Percentiles rank a stretch among this genome's conserved stretches.
phyloP scores from a whole-genome alignment of 2,888 invertebrate species.

The Sisyra terminalis region DNA sequence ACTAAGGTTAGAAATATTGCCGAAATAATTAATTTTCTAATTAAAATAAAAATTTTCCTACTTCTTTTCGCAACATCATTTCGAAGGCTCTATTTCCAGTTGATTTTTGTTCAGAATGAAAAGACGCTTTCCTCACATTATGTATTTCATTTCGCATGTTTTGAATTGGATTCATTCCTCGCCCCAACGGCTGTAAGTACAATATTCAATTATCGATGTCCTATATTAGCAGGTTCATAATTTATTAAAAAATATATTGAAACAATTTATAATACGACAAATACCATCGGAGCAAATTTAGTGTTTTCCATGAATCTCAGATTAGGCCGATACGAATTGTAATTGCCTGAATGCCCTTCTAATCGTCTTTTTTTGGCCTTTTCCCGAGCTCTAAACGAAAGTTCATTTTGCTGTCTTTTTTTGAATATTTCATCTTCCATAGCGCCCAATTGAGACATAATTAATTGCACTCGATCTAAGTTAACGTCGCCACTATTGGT shows the following conservation, averaged over 20 bases:
- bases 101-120: constrained; percentile 24
- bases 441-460: constrained; percentile 84
- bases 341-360: constrained; percentile 25
- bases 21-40: too few relatives aligned
- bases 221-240: not conserved
- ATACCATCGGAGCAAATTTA: constrained; percentile 64
- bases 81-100: constrained; percentile 22
- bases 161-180: constrained; percentile 31
- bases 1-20: too few relatives aligned
- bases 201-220: too few relatives aligned
- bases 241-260: not conserved
- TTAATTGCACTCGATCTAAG: constrained; percentile 83
- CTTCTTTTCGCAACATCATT: constrained; percentile 31
- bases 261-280: constrained; percentile 12
- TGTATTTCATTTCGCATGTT: constrained; percentile 66
- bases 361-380: constrained; percentile 47
- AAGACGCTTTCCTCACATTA: constrained; percentile 45
- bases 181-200: constrained; percentile 36
- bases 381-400: constrained; percentile 62
- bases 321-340: constrained; percentile 36
- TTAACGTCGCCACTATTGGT: constrained; percentile 91
- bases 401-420: constrained; percentile 71
- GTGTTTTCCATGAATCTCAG: constrained; percentile 52
- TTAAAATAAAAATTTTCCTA: too few relatives aligned
- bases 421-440: constrained; percentile 96